Evolutionary conservation across 2,113 vertebrate genomes (phyloP).

Genomic region (Microtus oregoni): DNA sequence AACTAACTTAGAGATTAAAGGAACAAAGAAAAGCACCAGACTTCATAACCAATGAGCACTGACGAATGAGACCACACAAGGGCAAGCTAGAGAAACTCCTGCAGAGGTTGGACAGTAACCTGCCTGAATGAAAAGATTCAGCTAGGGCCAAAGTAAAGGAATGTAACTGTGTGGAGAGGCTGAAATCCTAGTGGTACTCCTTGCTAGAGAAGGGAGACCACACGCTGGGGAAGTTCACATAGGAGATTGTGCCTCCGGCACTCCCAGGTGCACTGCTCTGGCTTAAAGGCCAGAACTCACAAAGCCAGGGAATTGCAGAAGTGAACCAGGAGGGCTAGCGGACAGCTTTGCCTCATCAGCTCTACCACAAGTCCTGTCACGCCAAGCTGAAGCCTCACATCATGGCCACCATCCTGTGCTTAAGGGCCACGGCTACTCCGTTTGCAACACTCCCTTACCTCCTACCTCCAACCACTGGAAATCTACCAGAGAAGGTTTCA

Average conservation of each 20-base stretch:
- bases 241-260: background rate
- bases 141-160: background rate
- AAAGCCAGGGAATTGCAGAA: background rate
- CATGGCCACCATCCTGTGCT: background rate
- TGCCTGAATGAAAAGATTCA: background rate
- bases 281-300: background rate
- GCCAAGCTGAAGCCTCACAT: background rate
- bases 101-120: background rate
- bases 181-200: background rate
- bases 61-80: background rate
- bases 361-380: background rate
- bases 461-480: background rate
- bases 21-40: background rate
- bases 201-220: background rate
- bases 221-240: background rate
- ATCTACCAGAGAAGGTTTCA: background rate
- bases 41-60: background rate
- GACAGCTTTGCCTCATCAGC: background rate
- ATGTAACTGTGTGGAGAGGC: background rate
- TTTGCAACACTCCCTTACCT: background rate
- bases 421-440: background rate
- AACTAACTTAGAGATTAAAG: conserved; percentile 22
- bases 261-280: background rate
- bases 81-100: background rate
- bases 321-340: background rate